Evolutionary conservation across 1,140 invertebrate species (phyloP).

Genomic region (Sycophila sp.): DNA sequence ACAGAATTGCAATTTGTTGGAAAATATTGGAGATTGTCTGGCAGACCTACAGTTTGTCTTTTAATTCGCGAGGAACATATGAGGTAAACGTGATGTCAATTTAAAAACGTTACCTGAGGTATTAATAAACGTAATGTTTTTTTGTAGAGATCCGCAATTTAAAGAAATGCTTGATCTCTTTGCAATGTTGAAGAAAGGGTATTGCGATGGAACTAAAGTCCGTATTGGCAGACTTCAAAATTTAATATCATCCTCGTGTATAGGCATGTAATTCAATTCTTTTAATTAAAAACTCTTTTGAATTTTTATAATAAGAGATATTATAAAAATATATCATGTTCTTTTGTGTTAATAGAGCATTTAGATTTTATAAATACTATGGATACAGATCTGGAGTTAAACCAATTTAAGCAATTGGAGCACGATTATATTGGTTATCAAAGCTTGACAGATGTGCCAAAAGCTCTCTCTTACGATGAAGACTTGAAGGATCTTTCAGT

Average conservation of each 20-base stretch:
- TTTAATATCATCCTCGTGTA: conserved; percentile 93
- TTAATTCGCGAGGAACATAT: conserved; percentile 96
- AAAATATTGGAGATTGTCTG: conserved; percentile 96
- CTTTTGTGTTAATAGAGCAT: conserved; percentile 77
- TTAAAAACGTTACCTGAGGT: not conserved
- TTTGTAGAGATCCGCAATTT: conserved; percentile 89
- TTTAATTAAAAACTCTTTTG: not conserved
- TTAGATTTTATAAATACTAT: conserved; percentile 91
- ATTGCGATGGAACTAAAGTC: conserved; percentile 95
- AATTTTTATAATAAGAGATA: not conserved
- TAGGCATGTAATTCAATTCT: conserved; percentile 70
- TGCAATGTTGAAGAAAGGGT: conserved; percentile 96
- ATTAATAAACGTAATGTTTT: not conserved
- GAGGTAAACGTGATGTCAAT: conserved; percentile 66
- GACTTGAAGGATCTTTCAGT: conserved; percentile 72
- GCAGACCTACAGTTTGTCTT: conserved; percentile 96
- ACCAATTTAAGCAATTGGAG: conserved; percentile 87
- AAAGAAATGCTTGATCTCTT: conserved; percentile 96
- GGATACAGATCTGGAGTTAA: conserved; percentile 78
- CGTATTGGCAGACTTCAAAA: conserved; percentile 94
- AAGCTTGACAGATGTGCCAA: conserved; percentile 96
- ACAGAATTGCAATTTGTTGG: conserved; percentile 96
- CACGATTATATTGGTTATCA: conserved; percentile 95
- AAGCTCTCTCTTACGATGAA: conserved; percentile 78
- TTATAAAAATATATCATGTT: not conserved